Conservation (phyloP, 2,888 invertebrate species). For the Clostera curtula region DNA sequence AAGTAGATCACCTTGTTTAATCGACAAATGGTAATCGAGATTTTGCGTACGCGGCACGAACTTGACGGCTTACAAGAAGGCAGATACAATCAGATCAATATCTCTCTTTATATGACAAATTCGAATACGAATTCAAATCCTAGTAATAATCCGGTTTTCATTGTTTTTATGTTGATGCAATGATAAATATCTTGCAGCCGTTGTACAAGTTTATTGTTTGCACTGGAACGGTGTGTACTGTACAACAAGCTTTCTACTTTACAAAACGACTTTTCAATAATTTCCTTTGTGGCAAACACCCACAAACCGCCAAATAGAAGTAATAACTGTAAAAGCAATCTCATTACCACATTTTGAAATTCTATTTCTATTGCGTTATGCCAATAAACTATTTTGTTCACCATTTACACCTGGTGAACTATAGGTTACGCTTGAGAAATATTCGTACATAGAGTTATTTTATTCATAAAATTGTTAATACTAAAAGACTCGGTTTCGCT, state of each 20-base stretch:
- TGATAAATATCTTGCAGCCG: constrained; percentile 7
- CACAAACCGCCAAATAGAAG: constrained; percentile 40
- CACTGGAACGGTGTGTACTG: constrained; percentile 13
- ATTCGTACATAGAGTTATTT: no score
- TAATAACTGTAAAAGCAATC: constrained; percentile 49
- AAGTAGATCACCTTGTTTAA: constrained; percentile 48
- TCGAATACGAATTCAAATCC: constrained; percentile 30
- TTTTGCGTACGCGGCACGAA: constrained; percentile 37
- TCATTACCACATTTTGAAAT: constrained; percentile 54
- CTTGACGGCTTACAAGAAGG: constrained; percentile 45
- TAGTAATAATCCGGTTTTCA: constrained; percentile 28
- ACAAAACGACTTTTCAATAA: constrained; percentile 21
- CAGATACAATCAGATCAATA: constrained; percentile 44
- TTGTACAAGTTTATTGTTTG: constrained; percentile 16
- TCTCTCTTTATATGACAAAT: constrained; percentile 34
- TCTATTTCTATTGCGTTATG: constrained; percentile 53
- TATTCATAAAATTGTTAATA: no score
- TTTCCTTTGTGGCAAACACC: constrained; percentile 37
- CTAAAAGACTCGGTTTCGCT: no score
- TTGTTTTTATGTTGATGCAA: constrained; percentile 10
- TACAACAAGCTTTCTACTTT: constrained; percentile 19
- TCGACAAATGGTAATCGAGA: constrained; percentile 50
- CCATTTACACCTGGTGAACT: constrained; percentile 59
- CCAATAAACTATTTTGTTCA: constrained; percentile 62
- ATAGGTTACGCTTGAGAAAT: constrained; percentile 38